Evolutionary conservation across 2,888 invertebrate genomes (phyloP).

Genomic region (Ametastegia equiseti): DNA sequence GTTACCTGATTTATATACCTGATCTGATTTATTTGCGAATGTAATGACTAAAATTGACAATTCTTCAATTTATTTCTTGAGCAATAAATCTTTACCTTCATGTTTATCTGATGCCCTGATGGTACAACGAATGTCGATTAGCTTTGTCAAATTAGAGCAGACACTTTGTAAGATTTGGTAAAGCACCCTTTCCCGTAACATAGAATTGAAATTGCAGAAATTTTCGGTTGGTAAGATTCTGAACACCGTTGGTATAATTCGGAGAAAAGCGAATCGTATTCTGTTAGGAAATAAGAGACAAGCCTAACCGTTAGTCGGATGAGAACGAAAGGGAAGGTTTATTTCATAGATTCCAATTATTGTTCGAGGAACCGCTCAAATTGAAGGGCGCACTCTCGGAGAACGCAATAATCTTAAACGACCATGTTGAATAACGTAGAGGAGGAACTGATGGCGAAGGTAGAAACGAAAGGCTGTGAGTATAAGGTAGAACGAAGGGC

Average conservation of each 20-base stretch:
- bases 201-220: too few relatives aligned
- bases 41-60: not conserved
- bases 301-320: not conserved
- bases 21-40: not conserved
- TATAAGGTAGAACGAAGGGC: not conserved
- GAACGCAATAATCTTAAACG: conserved; percentile 51
- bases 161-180: too few relatives aligned
- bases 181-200: too few relatives aligned
- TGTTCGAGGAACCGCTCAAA: conserved; percentile 51
- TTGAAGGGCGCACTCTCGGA: conserved; percentile 52
- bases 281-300: conserved; percentile 24
- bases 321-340: conserved; percentile 37
- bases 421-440: conserved; percentile 53
- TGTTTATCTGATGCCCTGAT: not conserved
- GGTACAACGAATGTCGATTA: too few relatives aligned
- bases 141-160: too few relatives aligned
- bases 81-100: not conserved
- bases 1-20: too few relatives aligned
- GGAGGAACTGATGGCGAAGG: conserved; percentile 22
- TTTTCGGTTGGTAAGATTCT: too few relatives aligned
- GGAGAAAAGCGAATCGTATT: too few relatives aligned
- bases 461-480: conserved; percentile 6
- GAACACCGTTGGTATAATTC: too few relatives aligned
- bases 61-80: not conserved
- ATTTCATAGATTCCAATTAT: conserved; percentile 47